Evolutionary conservation across 2,888 invertebrate genomes (phyloP).

Genomic region (Lottia gigantea): DNA sequence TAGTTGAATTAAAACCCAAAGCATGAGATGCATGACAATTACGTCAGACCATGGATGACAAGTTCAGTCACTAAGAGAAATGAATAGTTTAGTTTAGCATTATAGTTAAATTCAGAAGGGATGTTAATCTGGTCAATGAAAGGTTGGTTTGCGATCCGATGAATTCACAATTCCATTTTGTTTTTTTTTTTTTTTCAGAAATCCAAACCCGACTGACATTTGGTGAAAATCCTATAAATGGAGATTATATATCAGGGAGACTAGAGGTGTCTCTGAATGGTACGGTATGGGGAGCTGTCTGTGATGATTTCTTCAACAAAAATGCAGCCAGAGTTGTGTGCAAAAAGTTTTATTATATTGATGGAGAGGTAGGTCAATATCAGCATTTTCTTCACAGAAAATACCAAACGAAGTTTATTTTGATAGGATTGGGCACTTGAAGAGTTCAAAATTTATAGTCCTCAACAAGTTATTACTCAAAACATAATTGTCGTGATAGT

Average conservation of each 20-base stretch:
- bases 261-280: conserved; percentile 29
- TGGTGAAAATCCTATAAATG: neutral
- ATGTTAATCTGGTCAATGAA: too few relatives aligned
- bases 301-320: conserved; percentile 43
- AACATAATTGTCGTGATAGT: too few relatives aligned
- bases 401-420: neutral
- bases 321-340: conserved; percentile 49
- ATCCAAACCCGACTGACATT: neutral
- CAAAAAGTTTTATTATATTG: conserved; percentile 38
- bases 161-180: neutral
- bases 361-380: conserved; percentile 17
- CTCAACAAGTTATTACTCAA: too few relatives aligned
- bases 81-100: too few relatives aligned
- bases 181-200: neutral
- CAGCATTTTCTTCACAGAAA: neutral
- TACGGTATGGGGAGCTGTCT: conserved; percentile 49
- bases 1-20: too few relatives aligned
- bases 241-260: conserved; percentile 20
- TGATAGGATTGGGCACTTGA: too few relatives aligned
- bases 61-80: too few relatives aligned
- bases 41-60: too few relatives aligned
- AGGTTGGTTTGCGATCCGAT: neutral
- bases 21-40: too few relatives aligned
- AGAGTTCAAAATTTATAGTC: too few relatives aligned
- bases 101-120: too few relatives aligned